phyloP scores from a whole-genome alignment of 2,888 invertebrate genomes.

The Epinotia brunnichana region DNA sequence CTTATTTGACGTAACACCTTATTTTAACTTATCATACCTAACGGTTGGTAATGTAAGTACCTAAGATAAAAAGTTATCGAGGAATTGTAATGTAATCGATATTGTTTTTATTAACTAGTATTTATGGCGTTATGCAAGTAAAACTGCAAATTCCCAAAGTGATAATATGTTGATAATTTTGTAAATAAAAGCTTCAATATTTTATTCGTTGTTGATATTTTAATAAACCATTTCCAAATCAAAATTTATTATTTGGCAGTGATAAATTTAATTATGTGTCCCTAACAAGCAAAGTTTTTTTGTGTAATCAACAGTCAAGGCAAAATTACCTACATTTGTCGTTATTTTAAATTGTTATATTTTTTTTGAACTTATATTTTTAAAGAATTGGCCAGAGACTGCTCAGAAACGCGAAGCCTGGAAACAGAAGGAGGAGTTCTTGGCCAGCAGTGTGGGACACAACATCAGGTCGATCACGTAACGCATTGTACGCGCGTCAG shows the following conservation, averaged over 20 bases:
- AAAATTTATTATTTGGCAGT: not conserved
- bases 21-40: conserved; percentile 39
- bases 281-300: no score
- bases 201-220: conserved; percentile 60
- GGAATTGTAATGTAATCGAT: conserved; percentile 79
- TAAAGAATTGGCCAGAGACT: no score
- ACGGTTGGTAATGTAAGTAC: conserved; percentile 47
- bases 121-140: conserved; percentile 80
- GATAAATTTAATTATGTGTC: no score
- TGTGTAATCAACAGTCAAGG: no score
- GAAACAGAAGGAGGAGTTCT: no score
- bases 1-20: conserved; percentile 44
- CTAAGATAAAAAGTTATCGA: conserved; percentile 52
- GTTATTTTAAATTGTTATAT: no score
- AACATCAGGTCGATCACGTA: no score
- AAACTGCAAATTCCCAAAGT: conserved; percentile 83
- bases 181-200: conserved; percentile 84
- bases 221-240: not conserved
- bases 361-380: no score
- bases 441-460: no score
- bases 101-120: conserved; percentile 72
- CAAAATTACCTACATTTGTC: no score
- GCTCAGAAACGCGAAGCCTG: no score
- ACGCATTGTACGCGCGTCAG: no score
- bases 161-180: conserved; percentile 84